These are phyloP conservation scores for Aleiodes testaceus DNA, from an alignment of 2,888 invertebrate species.

Conservation along the genomic window DNA sequence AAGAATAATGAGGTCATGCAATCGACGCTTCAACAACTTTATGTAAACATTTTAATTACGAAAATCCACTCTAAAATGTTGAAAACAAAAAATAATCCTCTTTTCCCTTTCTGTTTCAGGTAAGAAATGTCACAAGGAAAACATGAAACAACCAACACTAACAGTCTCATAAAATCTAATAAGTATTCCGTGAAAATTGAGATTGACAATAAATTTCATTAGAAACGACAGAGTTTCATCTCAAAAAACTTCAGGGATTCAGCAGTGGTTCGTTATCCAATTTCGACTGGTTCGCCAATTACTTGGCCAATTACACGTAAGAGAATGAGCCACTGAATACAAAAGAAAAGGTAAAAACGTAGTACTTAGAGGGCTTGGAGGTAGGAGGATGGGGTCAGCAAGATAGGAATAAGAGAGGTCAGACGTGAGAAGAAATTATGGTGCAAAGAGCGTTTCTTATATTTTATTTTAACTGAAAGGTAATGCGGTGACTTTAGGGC, in stretches of 20 bases:
- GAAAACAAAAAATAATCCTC: background rate
- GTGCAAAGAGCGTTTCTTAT: slow-evolving; percentile 14
- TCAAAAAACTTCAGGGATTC: background rate
- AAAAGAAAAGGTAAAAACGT: background rate
- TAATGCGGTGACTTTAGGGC: slow-evolving; percentile 50
- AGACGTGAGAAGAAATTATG: slow-evolving; percentile 47
- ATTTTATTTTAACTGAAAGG: slow-evolving; percentile 48
- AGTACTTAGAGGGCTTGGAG: background rate
- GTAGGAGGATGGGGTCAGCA: background rate
- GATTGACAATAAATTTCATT: background rate
- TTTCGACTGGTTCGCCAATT: slow-evolving; percentile 47
- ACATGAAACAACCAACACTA: background rate
- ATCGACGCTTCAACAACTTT: too few species aligned
- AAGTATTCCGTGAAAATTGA: background rate
- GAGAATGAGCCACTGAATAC: slow-evolving; percentile 8
- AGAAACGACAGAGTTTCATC: background rate
- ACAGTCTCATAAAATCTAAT: background rate
- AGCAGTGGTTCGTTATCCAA: slow-evolving; percentile 36
- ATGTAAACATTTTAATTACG: too few species aligned
- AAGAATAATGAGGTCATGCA: too few species aligned
- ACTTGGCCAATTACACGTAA: slow-evolving; percentile 46
- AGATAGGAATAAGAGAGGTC: slow-evolving; percentile 1
- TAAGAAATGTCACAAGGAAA: slow-evolving; percentile 37
- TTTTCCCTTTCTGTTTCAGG: slow-evolving; percentile 42
- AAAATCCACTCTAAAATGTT: background rate